Evolutionary conservation across 1,140 invertebrate genomes (phyloP).

Genomic region (Drosophila rufa): DNA sequence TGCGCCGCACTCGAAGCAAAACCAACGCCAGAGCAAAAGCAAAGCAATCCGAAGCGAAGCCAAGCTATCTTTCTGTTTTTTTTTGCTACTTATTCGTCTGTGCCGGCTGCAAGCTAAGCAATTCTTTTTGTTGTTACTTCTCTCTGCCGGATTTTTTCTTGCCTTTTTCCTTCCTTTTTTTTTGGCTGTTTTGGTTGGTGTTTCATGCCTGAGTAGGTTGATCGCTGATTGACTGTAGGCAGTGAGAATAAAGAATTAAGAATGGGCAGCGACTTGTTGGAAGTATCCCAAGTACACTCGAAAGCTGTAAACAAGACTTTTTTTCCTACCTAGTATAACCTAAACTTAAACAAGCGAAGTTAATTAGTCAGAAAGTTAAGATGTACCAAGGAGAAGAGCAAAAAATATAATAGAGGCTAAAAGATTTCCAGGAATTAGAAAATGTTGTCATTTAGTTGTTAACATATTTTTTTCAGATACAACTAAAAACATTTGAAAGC

Average conservation of each 20-base stretch:
- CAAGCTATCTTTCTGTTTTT: conserved; percentile 1
- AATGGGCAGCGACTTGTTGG: conserved; percentile 14
- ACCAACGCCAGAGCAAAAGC: conserved; percentile 9
- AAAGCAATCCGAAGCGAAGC: conserved; percentile 7
- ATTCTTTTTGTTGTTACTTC: conserved; percentile 25
- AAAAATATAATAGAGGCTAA: neutral
- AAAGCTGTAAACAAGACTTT: conserved; percentile 21
- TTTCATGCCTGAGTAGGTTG: conserved; percentile 70
- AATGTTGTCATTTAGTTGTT: conserved; percentile 5
- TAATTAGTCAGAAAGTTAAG: conserved; percentile 24
- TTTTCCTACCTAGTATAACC: neutral
- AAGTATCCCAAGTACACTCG: conserved; percentile 26
- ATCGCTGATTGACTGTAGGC: conserved; percentile 44
- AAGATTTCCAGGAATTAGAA: conserved; percentile 5
- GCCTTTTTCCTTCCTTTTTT: conserved; percentile 30
- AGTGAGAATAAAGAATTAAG: conserved; percentile 6
- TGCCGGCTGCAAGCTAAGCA: conserved; percentile 43
- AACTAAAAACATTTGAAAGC: neutral
- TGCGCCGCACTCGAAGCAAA: conserved; percentile 44
- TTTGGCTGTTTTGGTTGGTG: conserved; percentile 37
- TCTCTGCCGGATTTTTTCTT: neutral
- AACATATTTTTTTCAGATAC: neutral
- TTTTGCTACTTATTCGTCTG: conserved; percentile 34
- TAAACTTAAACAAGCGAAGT: neutral
- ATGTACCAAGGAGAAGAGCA: neutral